Evolutionary conservation across 23 tunicate species (phyloP).

Genomic region (Ascidia mentula): DNA sequence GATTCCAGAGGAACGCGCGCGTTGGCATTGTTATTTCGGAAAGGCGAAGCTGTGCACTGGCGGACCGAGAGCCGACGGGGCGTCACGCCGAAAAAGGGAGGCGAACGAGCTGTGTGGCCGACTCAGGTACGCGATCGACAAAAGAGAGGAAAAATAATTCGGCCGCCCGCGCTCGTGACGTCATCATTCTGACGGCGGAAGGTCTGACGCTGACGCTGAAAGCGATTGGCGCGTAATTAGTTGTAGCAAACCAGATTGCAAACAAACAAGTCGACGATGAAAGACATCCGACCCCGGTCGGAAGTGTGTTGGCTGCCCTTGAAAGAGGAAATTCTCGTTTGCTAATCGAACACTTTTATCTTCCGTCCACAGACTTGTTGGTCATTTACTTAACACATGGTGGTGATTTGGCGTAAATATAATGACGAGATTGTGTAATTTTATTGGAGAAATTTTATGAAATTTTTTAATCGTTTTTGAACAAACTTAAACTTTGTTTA

Average conservation of each 20-base stretch:
- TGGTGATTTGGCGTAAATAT: no score
- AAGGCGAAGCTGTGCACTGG: not conserved
- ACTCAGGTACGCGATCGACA: not conserved
- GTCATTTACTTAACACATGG: no score
- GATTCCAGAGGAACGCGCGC: not conserved
- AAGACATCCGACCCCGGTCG: not conserved
- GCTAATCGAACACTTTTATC: no score
- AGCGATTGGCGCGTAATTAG: not conserved
- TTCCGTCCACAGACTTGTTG: no score
- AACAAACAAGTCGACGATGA: not conserved
- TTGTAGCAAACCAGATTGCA: not conserved
- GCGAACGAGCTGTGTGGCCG: not conserved
- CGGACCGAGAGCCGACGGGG: constrained; percentile 2
- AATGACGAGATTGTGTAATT: no score
- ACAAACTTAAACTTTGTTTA: no score
- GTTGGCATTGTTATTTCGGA: not conserved
- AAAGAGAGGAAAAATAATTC: not conserved
- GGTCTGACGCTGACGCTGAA: constrained; percentile 1
- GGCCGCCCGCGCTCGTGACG: constrained; percentile 1
- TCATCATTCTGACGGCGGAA: not conserved
- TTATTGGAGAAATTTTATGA: no score
- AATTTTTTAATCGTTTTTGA: no score
- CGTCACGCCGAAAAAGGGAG: constrained; percentile 4
- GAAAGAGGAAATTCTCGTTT: not conserved
- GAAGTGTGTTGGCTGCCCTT: not conserved